phyloP scores from a whole-genome alignment of 2,113 vertebrate species.

The Progne subis region DNA sequence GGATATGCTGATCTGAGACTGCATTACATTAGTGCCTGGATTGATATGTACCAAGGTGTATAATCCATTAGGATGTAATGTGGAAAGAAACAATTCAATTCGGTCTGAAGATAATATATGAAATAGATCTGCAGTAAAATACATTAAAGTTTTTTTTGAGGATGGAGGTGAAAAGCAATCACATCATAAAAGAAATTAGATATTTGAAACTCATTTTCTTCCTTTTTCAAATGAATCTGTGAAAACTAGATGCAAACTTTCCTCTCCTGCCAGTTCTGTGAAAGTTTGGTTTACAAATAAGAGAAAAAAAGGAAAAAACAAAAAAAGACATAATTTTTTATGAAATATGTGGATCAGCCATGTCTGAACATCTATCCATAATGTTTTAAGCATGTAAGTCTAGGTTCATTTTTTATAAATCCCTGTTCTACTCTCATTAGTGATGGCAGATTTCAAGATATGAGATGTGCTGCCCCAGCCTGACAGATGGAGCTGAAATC shows the following conservation, averaged over 20 bases:
- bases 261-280: not conserved
- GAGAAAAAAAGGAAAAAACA: not conserved
- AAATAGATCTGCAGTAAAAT: not conserved
- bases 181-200: not conserved
- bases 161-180: not conserved
- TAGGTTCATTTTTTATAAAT: not conserved
- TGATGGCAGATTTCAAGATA: not conserved
- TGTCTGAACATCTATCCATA: not conserved
- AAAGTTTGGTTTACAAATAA: not conserved
- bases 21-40: not conserved
- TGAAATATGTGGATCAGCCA: not conserved
- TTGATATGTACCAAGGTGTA: accelerated
- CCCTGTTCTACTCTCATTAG: not conserved
- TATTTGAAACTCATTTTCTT: not conserved
- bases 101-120: not conserved
- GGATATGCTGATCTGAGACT: not conserved
- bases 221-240: not conserved
- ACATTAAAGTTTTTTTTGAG: not conserved
- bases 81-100: not conserved
- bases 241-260: not conserved
- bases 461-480: not conserved
- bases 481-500: not conserved
- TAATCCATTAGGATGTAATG: not conserved
- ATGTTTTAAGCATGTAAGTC: not conserved
- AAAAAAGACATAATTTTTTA: not conserved